phyloP scores from a whole-genome alignment of 2,113 vertebrate species.

The Sander lucioperca region DNA sequence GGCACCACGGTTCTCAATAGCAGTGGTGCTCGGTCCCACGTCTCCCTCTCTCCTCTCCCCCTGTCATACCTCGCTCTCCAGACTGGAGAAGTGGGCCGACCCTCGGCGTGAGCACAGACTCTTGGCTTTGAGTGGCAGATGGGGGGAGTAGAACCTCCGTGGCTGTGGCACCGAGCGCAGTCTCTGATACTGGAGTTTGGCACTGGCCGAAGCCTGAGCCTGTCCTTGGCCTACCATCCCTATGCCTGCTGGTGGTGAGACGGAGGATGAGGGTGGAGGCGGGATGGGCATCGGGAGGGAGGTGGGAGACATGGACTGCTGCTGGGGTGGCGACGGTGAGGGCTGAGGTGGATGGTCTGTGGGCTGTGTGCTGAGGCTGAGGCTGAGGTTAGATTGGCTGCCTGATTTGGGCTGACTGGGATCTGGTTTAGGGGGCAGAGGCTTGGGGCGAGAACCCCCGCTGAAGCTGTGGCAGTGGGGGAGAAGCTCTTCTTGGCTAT shows the following conservation, averaged over 20 bases:
- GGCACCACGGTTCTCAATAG: conserved; percentile 61
- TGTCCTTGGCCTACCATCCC: conserved; percentile 74
- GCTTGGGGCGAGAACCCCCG: conserved; percentile 80
- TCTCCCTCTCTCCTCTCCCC: conserved; percentile 85
- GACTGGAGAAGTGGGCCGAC: conserved; percentile 94
- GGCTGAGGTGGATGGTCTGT: conserved; percentile 82
- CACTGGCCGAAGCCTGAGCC: conserved; percentile 81
- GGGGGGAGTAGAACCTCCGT: conserved; percentile 86
- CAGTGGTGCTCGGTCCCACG: conserved; percentile 70
- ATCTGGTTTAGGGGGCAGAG: conserved; percentile 83
- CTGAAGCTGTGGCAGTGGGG: conserved; percentile 88
- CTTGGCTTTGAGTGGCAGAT: conserved; percentile 89
- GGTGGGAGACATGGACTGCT: conserved; percentile 79
- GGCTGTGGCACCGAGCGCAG: conserved; percentile 87
- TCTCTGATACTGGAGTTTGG: conserved; percentile 89
- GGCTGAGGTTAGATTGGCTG: conserved; percentile 93
- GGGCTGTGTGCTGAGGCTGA: conserved; percentile 89
- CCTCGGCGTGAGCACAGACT: conserved; percentile 92
- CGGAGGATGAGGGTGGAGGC: conserved; percentile 81
- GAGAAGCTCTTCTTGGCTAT: conserved; percentile 90
- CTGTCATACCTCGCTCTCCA: conserved; percentile 96
- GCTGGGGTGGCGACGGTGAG: conserved; percentile 81
- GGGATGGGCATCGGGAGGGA: conserved; percentile 83
- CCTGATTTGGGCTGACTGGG: conserved; percentile 88
- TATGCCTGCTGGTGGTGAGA: conserved; percentile 77